Conservation (phyloP, 2,797 vertebrate genomes). For the Poeciliopsis turneri region DNA sequence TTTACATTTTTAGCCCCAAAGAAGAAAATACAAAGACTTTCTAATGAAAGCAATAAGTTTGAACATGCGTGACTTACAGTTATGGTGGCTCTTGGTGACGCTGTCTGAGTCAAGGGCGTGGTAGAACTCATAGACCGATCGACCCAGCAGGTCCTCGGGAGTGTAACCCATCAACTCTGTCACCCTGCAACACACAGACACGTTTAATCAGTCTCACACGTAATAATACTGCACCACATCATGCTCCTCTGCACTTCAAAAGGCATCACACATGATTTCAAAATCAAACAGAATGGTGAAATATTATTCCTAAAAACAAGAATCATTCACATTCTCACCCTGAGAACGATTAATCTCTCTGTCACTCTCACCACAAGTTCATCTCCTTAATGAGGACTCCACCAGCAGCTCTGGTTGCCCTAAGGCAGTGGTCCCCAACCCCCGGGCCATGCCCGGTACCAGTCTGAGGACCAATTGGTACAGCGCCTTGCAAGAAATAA, state of each 20-base stretch:
- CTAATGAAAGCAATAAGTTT: neutral
- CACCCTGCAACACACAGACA: constrained; percentile 80
- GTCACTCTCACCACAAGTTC: constrained; percentile 35
- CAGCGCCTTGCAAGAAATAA: too few species aligned
- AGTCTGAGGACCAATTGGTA: too few species aligned
- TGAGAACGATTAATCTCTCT: constrained; percentile 55
- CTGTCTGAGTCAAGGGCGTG: constrained; percentile 93
- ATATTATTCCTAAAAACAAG: constrained; percentile 32
- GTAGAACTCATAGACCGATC: constrained; percentile 94
- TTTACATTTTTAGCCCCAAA: neutral
- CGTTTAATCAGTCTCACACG: neutral
- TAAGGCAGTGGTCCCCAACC: too few species aligned
- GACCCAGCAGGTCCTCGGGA: constrained; percentile 94
- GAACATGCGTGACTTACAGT: constrained; percentile 82
- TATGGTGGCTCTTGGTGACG: constrained; percentile 96
- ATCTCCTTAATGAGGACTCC: constrained; percentile 39
- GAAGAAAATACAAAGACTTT: neutral
- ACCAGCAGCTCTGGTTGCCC: constrained; percentile 6
- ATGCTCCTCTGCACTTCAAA: constrained; percentile 37
- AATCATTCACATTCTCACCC: constrained; percentile 27
- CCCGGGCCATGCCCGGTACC: too few species aligned
- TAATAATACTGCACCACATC: neutral
- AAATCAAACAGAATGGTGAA: constrained; percentile 34
- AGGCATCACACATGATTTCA: constrained; percentile 23
- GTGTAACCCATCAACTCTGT: constrained; percentile 93